Conservation (phyloP, 2,113 vertebrate species). For the Mola mola region DNA sequence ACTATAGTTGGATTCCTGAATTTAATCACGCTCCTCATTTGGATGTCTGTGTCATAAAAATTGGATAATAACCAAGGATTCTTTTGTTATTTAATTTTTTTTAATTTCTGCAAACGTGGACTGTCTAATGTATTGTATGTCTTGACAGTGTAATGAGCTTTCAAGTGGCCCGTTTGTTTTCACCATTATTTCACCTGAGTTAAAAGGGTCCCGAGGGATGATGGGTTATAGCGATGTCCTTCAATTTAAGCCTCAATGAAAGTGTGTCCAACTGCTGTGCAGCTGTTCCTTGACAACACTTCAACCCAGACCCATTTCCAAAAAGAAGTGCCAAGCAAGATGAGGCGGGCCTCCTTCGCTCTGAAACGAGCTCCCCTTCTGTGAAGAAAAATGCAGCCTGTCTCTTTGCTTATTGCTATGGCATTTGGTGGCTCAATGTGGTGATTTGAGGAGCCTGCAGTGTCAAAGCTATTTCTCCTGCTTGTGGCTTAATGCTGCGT, state of each 20-base stretch:
- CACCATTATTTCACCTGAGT: constrained; percentile 57
- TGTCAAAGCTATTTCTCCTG: constrained; percentile 77
- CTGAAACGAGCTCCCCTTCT: constrained; percentile 73
- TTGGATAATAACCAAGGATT: constrained; percentile 31
- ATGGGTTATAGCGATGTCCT: constrained; percentile 61
- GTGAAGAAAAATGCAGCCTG: constrained; percentile 76
- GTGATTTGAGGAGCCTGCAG: constrained; percentile 75
- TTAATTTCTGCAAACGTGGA: constrained; percentile 7
- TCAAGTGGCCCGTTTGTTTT: constrained; percentile 63
- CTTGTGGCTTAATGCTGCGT: constrained; percentile 73
- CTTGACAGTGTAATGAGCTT: constrained; percentile 64
- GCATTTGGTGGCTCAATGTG: constrained; percentile 74
- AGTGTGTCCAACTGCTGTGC: constrained; percentile 71
- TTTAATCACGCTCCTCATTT: constrained; percentile 28
- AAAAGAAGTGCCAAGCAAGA: constrained; percentile 73
- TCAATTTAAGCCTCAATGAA: constrained; percentile 78
- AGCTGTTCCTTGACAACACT: constrained; percentile 73
- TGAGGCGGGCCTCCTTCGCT: constrained; percentile 42
- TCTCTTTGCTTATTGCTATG: constrained; percentile 78
- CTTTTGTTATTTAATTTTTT: constrained; percentile 15
- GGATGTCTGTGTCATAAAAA: constrained; percentile 34
- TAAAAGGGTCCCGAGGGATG: constrained; percentile 66
- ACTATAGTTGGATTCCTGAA: constrained; percentile 18
- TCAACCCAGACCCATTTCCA: constrained; percentile 39
- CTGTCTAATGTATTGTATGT: constrained; percentile 41